Base-by-base conservation (phyloP, 2,113 vertebrate species). In the Coryphaenoides rupestris region DNA sequence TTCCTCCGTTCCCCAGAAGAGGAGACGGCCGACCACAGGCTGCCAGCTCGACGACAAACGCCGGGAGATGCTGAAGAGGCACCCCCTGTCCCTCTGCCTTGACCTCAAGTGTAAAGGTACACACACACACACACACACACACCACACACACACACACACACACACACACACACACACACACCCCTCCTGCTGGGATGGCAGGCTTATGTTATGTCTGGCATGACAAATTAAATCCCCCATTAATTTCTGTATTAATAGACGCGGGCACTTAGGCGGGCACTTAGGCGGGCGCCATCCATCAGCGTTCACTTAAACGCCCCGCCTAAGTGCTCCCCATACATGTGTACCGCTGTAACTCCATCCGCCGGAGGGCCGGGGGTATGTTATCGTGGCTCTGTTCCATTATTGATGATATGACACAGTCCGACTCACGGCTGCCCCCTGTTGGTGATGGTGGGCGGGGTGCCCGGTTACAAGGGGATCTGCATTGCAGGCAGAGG, bases 21-120 rank as follows among this genome's bases (percentile, higher is more conserved):
- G 97, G 24, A 91, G 97, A 24, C 81, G 97, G 45, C 92, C 94
- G 55, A 99, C 96, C 0, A 89, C 96, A 13, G 95, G 96, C 0
- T 94, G 96, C 66, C 96, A 99, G 81, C 84, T 98, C 84, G 97
- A 99, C 0, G 97, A 99, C 76, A 98, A 98, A 69, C 93, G 97
- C 66, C 94, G 94, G 60, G 96, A 98, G 86, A 97, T 98, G 96
- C 86, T 99, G 21, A 98, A 96, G 80, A 87, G 91, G 0, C 97
- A 99, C 75, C 97, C 97, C 0, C 83, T 99, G 58, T 96, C 93
- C 0, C 92, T 99, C 67, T 90, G 92, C 26, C 55, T 98, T 0
- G 93, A 95, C 80, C 87, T 99, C 14, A 95, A 92, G 70, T 96
- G 95, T 87, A 99, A 98, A 93, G 96, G 97, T 98, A 68, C 47